phyloP scores from a whole-genome alignment of 2,888 invertebrate species.

The Idaea straminata region DNA sequence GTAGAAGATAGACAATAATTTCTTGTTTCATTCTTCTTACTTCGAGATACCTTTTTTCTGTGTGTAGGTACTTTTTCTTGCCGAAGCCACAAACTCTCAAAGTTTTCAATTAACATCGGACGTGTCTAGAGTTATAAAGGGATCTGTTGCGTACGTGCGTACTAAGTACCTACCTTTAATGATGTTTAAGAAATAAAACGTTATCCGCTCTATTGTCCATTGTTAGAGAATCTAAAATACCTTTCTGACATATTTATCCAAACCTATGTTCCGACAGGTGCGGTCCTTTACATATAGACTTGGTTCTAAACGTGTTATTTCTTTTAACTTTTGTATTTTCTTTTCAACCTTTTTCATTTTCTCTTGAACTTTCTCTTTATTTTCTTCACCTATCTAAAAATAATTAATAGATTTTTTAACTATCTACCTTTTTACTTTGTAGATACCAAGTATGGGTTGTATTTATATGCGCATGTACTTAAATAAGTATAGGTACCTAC shows the following conservation, averaged over 20 bases:
- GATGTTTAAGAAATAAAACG: neutral
- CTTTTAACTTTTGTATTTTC: neutral
- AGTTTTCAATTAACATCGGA: too few species aligned
- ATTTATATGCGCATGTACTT: neutral
- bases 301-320: neutral
- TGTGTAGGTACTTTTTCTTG: too few species aligned
- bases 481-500: neutral
- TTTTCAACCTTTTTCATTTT: neutral
- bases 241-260: neutral
- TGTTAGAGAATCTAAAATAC: neutral
- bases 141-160: too few species aligned
- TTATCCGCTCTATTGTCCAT: neutral
- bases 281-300: neutral
- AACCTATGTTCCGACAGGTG: neutral
- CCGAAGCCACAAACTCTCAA: too few species aligned
- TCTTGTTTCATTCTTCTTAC: too few species aligned
- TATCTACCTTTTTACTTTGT: too few species aligned
- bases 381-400: too few species aligned
- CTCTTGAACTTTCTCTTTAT: neutral
- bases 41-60: too few species aligned
- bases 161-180: neutral
- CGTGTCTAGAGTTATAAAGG: too few species aligned
- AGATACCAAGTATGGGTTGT: neutral
- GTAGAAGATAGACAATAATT: too few species aligned
- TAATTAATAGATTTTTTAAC: too few species aligned